These are phyloP conservation scores for Syngnathus typhle DNA, from an alignment of 2,113 vertebrate species.

Conservation along the genomic window DNA sequence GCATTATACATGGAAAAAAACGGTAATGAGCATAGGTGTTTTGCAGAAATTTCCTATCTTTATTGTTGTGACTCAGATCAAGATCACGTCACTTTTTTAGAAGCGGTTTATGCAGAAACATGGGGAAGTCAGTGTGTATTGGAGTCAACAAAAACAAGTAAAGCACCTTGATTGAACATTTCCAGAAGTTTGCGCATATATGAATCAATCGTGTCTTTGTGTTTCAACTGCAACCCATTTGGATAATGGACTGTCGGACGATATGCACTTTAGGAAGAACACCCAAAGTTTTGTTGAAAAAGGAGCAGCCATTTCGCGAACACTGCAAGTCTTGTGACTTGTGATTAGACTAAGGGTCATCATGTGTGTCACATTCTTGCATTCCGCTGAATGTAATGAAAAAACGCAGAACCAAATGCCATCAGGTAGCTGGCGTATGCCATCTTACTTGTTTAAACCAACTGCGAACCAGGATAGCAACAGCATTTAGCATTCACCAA, in stretches of 20 bases:
- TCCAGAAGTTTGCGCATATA: slow-evolving; percentile 13
- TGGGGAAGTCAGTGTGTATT: too few species aligned
- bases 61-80: too few species aligned
- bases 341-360: slow-evolving; percentile 45
- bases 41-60: too few species aligned
- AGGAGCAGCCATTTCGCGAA: slow-evolving; percentile 34
- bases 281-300: slow-evolving; percentile 51
- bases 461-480: too few species aligned
- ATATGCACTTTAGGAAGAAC: slow-evolving; percentile 7
- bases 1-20: too few species aligned
- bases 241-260: slow-evolving; percentile 28
- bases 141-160: too few species aligned
- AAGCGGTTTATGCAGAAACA: too few species aligned
- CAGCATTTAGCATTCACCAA: too few species aligned
- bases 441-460: too few species aligned
- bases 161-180: neutral
- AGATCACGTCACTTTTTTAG: too few species aligned
- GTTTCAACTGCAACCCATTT: slow-evolving; percentile 36
- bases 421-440: neutral
- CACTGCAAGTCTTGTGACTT: slow-evolving; percentile 47
- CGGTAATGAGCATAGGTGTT: too few species aligned
- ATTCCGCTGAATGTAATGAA: neutral
- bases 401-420: neutral
- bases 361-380: neutral
- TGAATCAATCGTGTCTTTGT: slow-evolving; percentile 31